phyloP scores from a whole-genome alignment of 2,888 invertebrate species.

The Salpingus planirostris region DNA sequence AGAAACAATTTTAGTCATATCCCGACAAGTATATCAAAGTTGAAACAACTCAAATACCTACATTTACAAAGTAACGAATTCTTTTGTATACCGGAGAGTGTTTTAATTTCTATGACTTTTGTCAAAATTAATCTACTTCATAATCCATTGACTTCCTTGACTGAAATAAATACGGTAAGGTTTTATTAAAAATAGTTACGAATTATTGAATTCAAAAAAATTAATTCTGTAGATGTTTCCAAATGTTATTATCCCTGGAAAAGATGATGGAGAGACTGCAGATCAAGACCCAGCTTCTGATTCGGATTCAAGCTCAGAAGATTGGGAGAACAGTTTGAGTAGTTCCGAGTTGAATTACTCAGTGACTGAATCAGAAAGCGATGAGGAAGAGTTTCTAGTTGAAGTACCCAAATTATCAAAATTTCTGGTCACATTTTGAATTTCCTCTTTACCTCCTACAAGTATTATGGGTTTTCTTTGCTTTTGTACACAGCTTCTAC shows the following conservation, averaged over 20 bases:
- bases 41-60: slow-evolving; percentile 30
- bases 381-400: slow-evolving; percentile 26
- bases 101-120: slow-evolving; percentile 26
- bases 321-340: slow-evolving; percentile 36
- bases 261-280: neutral
- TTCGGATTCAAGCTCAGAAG: slow-evolving; percentile 30
- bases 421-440: slow-evolving; percentile 26
- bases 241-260: slow-evolving; percentile 20
- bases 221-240: slow-evolving; percentile 22
- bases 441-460: too few species aligned
- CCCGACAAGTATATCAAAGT: slow-evolving; percentile 38
- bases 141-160: slow-evolving; percentile 26
- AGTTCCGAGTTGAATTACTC: slow-evolving; percentile 35
- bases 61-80: slow-evolving; percentile 33
- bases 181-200: neutral
- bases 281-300: slow-evolving; percentile 10
- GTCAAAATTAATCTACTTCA: slow-evolving; percentile 34
- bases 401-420: slow-evolving; percentile 33
- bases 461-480: slow-evolving; percentile 1
- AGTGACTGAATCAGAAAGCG: slow-evolving; percentile 29
- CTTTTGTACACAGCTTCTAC: too few species aligned
- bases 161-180: slow-evolving; percentile 10
- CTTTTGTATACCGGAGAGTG: slow-evolving; percentile 24
- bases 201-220: neutral
- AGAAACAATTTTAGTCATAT: slow-evolving; percentile 48